phyloP scores from a whole-genome alignment of 2,888 invertebrate genomes.

The Athetis lepigone region DNA sequence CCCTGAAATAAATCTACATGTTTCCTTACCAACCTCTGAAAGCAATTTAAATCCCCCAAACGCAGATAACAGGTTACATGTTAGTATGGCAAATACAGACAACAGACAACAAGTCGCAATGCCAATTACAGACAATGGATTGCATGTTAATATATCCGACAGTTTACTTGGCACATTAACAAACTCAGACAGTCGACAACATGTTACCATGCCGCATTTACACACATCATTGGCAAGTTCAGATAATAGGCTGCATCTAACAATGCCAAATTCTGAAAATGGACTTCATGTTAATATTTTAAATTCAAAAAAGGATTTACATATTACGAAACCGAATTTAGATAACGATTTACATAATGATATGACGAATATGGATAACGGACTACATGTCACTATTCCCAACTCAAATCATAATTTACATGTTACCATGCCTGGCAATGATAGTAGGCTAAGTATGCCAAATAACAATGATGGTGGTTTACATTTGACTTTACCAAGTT shows the following conservation, averaged over 20 bases:
- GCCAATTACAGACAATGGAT: slow-evolving; percentile 28
- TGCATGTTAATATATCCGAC: slow-evolving; percentile 33
- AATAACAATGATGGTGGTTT: slow-evolving; percentile 44
- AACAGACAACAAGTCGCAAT: slow-evolving; percentile 24
- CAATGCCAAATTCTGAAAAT: slow-evolving; percentile 20
- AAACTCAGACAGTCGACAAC: slow-evolving; percentile 37
- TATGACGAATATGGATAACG: slow-evolving; percentile 26
- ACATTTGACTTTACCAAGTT: slow-evolving; percentile 46
- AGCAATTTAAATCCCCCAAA: slow-evolving; percentile 25
- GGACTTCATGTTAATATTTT: slow-evolving; percentile 34
- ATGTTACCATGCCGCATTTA: slow-evolving; percentile 26
- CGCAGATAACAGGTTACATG: slow-evolving; percentile 29
- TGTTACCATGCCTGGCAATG: slow-evolving; percentile 34
- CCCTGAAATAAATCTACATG: slow-evolving; percentile 27
- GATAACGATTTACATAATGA: slow-evolving; percentile 34
- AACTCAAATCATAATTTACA: slow-evolving; percentile 41
- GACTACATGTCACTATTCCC: slow-evolving; percentile 34
- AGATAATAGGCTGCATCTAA: slow-evolving; percentile 25
- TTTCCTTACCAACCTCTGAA: slow-evolving; percentile 32
- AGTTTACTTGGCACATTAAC: slow-evolving; percentile 41
- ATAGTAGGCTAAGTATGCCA: slow-evolving; percentile 35
- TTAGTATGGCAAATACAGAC: slow-evolving; percentile 32
- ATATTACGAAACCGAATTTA: slow-evolving; percentile 31
- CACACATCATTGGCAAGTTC: slow-evolving; percentile 38
- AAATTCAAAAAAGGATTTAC: slow-evolving; percentile 27